phyloP scores from a whole-genome alignment of 2,797 vertebrate genomes.

The Phalloptychus januarius region DNA sequence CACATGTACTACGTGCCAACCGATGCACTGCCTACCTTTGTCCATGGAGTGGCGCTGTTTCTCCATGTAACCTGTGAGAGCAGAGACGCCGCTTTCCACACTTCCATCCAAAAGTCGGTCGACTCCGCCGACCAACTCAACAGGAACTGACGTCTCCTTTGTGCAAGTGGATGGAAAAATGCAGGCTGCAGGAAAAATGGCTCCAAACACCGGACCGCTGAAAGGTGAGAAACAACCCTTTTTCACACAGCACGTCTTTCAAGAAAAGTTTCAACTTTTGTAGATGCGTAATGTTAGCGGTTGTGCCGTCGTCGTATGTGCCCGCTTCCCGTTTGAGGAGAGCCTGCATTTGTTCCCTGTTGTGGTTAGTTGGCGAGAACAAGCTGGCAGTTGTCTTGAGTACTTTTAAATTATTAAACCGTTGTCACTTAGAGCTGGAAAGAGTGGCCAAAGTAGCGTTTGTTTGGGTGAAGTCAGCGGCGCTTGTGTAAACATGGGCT shows the following conservation, averaged over 20 bases:
- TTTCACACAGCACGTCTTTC: slow-evolving; percentile 7
- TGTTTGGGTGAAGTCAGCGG: background rate
- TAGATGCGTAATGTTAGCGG: background rate
- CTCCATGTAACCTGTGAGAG: background rate
- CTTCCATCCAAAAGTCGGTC: slow-evolving; percentile 30
- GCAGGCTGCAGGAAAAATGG: slow-evolving; percentile 81
- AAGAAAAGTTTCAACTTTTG: slow-evolving; percentile 45
- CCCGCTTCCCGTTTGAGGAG: slow-evolving; percentile 4
- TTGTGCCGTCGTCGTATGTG: background rate
- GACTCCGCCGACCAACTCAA: slow-evolving; percentile 51
- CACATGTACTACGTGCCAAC: background rate
- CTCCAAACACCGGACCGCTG: slow-evolving; percentile 73
- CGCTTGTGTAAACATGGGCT: background rate
- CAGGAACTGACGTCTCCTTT: slow-evolving; percentile 84
- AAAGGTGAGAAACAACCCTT: slow-evolving; percentile 70
- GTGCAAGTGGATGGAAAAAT: slow-evolving; percentile 77
- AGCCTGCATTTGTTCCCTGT: slow-evolving; percentile 42
- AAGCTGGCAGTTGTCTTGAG: slow-evolving; percentile 35
- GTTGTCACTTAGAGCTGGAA: slow-evolving; percentile 24
- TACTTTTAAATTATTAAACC: slow-evolving; percentile 67
- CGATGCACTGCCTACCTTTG: fast-evolving
- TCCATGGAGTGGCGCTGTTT: slow-evolving; percentile 48
- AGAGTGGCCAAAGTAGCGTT: background rate
- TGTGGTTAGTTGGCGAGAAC: slow-evolving; percentile 53
- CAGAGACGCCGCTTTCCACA: slow-evolving; percentile 9